Conservation (phyloP, 2,888 invertebrate genomes). For the Terebella lapidaria region DNA sequence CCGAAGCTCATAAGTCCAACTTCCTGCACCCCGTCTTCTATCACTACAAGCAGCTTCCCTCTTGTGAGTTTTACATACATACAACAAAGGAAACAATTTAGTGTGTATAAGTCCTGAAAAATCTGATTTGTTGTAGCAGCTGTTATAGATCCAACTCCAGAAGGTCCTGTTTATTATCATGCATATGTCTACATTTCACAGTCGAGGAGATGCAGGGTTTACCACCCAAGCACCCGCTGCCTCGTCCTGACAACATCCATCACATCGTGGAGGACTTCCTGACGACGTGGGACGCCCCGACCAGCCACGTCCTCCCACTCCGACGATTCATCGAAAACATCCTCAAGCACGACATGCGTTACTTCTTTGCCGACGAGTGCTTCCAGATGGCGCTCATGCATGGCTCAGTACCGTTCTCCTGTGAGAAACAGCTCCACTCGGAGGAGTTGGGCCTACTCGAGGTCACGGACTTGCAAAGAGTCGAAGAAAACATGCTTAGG, state of each 20-base stretch:
- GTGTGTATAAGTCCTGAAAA: no score
- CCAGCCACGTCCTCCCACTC: conserved; percentile 51
- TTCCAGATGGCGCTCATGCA: not conserved
- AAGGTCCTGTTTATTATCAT: no score
- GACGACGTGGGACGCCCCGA: conserved; percentile 50
- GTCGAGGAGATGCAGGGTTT: not conserved
- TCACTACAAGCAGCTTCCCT: conserved; percentile 49
- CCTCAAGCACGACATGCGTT: not conserved
- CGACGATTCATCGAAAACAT: conserved; percentile 27
- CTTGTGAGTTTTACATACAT: conserved; percentile 34
- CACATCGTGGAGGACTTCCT: conserved; percentile 56
- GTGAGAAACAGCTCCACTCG: not conserved
- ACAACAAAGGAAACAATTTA: no score
- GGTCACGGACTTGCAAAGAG: no score
- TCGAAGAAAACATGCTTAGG: no score
- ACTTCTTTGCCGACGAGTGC: not conserved
- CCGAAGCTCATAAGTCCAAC: conserved; percentile 53
- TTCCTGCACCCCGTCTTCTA: conserved; percentile 56
- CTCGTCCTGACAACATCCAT: conserved; percentile 48
- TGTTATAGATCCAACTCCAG: no score
- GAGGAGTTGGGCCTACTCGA: no score
- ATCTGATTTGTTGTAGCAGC: no score
- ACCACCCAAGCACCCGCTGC: conserved; percentile 29
- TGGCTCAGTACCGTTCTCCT: not conserved
- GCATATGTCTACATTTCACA: no score